Percentiles rank a stretch among this genome's conserved stretches.
These are phyloP conservation scores for Psilopogon haemacephalus DNA, from an alignment of 2,113 vertebrate species.

Conservation along the genomic window DNA sequence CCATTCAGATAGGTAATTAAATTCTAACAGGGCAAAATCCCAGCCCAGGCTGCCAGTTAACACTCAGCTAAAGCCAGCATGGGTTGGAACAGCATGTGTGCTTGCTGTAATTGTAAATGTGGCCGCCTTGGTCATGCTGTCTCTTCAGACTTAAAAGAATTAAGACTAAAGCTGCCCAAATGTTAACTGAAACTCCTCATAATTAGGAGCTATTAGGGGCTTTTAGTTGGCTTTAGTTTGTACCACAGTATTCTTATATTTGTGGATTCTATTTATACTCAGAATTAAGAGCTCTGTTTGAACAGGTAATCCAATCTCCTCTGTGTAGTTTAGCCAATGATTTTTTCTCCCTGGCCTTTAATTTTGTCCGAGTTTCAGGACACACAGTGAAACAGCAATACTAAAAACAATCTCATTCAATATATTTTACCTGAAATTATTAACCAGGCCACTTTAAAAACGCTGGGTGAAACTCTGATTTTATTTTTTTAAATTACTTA, in stretches of 20 bases:
- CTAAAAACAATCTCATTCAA: constrained; percentile 28
- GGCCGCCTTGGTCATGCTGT: not conserved
- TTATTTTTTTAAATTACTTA: not conserved
- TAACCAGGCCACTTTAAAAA: not conserved
- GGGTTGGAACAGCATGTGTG: constrained; percentile 6
- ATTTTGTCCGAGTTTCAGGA: constrained; percentile 37
- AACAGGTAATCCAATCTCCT: constrained; percentile 53
- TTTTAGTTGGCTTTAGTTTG: constrained; percentile 34
- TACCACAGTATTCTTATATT: not conserved
- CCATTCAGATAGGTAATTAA: constrained; percentile 28
- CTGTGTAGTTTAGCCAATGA: constrained; percentile 40
- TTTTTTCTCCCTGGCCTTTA: not conserved
- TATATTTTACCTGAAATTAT: not conserved
- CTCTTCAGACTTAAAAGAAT: constrained; percentile 57
- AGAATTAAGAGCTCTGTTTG: constrained; percentile 54
- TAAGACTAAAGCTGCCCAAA: constrained; percentile 59
- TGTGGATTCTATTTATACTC: constrained; percentile 27
- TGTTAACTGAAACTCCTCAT: constrained; percentile 53
- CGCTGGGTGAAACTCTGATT: not conserved
- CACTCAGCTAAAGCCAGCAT: constrained; percentile 22
- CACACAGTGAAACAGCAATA: not conserved
- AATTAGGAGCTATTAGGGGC: constrained; percentile 40
- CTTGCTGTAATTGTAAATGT: constrained; percentile 14
- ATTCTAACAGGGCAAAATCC: constrained; percentile 50
- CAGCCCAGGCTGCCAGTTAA: constrained; percentile 31